Evolutionary conservation across 1,140 invertebrate genomes (phyloP), one percentile per base, ranked within the genome.

Genomic region (Calycopis cecrops): DNA sequence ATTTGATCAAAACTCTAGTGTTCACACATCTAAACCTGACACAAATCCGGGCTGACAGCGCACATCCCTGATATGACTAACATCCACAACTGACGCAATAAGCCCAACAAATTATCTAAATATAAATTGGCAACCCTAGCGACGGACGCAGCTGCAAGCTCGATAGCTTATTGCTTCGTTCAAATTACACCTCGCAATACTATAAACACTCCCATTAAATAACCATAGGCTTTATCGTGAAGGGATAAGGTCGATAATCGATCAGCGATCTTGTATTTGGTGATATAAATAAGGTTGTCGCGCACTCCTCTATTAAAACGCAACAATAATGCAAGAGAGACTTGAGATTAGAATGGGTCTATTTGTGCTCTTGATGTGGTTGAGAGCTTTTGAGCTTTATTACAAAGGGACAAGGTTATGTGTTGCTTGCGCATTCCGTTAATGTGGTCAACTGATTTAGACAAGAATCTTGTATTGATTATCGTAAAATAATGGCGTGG

Each of bases 91-190:
- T 74, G 76, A 77, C 69, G 71, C 73, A 76, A 70, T 73, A 74
- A 75, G 60, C 63, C 67, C 54, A 53, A 35, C 54, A 69, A 60
- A 71, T 65, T 64, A 59, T 70, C 78, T 76, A 82, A 79, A 85
- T 76, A 85, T 85, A 85, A 72, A 59, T 73, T 77, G 77, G 73
- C 81, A 85, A 70, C 79, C 81, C 79, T 83, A 66, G 55, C 64
- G 75, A 76, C 67, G 69, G 66, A 67, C 73, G 69, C 81, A 85
- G 81, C 81, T 85, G 81, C 74, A 75, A 63, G 64, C 59, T 70
- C 71, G 73, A 76, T 80, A 82, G 69, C 79, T 82, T 82, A 85
- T 79, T 80, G 74, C 75, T 74, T 68, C 70, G 71, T 81, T 76
- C 70, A 67, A 77, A 79, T 76, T 79, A 71, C 63, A 63, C 59